These are phyloP conservation scores for Stenodema calcarata DNA, from an alignment of 2,888 invertebrate genomes.

Conservation along the genomic window DNA sequence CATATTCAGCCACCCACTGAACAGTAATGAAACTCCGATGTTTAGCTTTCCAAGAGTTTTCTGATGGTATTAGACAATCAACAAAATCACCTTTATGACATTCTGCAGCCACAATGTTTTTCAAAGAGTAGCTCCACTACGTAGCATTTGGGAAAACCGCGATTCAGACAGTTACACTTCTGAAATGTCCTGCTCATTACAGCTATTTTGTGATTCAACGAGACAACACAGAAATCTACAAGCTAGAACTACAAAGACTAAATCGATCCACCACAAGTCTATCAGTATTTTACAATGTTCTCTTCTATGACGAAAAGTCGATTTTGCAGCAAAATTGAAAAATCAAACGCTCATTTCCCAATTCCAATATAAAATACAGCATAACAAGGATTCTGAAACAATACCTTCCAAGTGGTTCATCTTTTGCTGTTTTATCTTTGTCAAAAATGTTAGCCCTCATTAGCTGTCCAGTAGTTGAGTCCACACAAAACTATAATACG, in stretches of 20 bases:
- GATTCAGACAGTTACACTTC: too few species aligned
- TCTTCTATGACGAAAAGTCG: not conserved
- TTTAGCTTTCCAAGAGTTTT: too few species aligned
- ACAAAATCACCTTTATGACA: too few species aligned
- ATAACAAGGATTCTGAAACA: conserved; percentile 3
- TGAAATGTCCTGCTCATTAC: too few species aligned
- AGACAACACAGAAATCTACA: not conserved
- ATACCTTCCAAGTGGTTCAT: conserved; percentile 92
- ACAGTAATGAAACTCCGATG: too few species aligned
- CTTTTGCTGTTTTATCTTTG: conserved; percentile 89
- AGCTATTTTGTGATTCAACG: not conserved
- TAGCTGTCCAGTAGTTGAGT: conserved; percentile 63
- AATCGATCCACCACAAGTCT: not conserved
- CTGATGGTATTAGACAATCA: too few species aligned
- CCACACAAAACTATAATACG: conserved; percentile 63
- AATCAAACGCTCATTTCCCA: conserved; percentile 11
- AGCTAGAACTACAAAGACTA: not conserved
- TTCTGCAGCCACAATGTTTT: too few species aligned
- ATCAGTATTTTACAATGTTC: not conserved
- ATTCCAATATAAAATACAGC: not conserved
- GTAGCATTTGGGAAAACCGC: too few species aligned
- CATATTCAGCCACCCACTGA: too few species aligned
- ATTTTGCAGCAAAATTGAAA: not conserved
- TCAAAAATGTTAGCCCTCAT: conserved; percentile 79
- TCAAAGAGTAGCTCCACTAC: too few species aligned